Percentiles rank a stretch among this genome's conserved stretches.
These are phyloP conservation scores for Apamea epomidion DNA, from an alignment of 2,888 invertebrate genomes.

Conservation along the genomic window DNA sequence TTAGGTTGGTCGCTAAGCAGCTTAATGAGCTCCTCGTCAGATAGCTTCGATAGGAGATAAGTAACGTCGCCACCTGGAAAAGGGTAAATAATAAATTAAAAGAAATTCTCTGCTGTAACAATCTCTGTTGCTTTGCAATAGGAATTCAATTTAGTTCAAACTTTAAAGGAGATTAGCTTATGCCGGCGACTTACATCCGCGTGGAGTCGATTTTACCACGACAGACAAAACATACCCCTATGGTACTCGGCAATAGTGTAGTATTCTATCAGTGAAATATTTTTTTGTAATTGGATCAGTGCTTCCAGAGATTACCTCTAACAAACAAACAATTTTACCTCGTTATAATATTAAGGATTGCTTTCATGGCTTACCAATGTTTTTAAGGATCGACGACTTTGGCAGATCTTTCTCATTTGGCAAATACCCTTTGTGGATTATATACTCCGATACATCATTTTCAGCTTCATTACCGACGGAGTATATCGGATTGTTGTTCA, in stretches of 20 bases:
- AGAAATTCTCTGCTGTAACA: not conserved
- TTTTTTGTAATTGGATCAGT: not conserved
- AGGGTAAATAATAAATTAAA: not conserved
- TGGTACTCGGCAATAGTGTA: not conserved
- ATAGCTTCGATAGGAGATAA: constrained; percentile 83
- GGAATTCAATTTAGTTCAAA: not conserved
- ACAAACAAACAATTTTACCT: not conserved
- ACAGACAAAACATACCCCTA: not conserved
- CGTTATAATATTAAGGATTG: not conserved
- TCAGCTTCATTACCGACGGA: constrained; percentile 72
- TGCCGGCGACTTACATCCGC: not conserved
- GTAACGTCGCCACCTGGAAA: constrained; percentile 79
- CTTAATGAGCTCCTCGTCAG: constrained; percentile 82
- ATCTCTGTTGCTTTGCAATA: not conserved
- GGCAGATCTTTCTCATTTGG: constrained; percentile 80
- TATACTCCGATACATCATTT: constrained; percentile 76
- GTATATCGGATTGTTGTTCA: constrained; percentile 68
- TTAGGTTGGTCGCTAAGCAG: constrained; percentile 80
- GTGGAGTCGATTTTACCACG: not conserved
- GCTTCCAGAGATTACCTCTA: not conserved
- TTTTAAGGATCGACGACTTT: constrained; percentile 74
- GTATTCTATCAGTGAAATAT: not conserved
- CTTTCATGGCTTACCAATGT: constrained; percentile 71
- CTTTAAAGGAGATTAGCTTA: not conserved
- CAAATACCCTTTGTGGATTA: constrained; percentile 79